A percentile compares a stretch with the other conserved stretches of the same genome.
Conservation (phyloP, 2,113 vertebrate genomes). For the Protobothrops flavoviridis region DNA sequence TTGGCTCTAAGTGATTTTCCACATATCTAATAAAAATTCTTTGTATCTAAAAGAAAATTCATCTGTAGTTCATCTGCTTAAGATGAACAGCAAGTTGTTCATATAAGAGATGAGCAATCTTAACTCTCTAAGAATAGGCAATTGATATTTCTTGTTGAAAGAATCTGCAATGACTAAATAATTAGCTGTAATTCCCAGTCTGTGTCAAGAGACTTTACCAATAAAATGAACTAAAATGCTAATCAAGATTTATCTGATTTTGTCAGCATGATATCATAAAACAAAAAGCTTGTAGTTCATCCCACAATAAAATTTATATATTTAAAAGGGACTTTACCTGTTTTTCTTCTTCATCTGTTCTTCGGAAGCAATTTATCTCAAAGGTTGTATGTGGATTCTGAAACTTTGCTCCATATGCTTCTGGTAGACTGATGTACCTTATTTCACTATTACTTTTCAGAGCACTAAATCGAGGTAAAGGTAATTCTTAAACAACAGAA, state of each 20-base stretch:
- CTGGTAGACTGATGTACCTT: conserved; percentile 71
- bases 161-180: neutral
- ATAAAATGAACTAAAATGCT: neutral
- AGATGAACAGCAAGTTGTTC: neutral
- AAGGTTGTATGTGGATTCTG: conserved; percentile 69
- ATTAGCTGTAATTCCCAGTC: neutral
- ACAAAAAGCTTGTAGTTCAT: neutral
- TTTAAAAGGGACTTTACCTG: conserved; percentile 72
- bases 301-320: neutral
- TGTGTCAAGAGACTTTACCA: neutral
- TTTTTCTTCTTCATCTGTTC: conserved; percentile 75
- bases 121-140: neutral
- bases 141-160: neutral
- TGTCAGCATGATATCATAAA: neutral
- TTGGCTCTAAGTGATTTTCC: neutral
- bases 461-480: conserved; percentile 84
- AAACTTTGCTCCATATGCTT: conserved; percentile 72
- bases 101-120: neutral
- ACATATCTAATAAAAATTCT: neutral
- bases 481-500: conserved; percentile 79
- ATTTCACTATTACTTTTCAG: conserved; percentile 80
- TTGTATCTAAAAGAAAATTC: neutral
- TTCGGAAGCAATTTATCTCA: conserved; percentile 78
- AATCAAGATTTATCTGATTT: neutral
- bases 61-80: neutral